Evolutionary conservation across 2,797 vertebrate genomes (phyloP).

Genomic region (Sternotherus odoratus): DNA sequence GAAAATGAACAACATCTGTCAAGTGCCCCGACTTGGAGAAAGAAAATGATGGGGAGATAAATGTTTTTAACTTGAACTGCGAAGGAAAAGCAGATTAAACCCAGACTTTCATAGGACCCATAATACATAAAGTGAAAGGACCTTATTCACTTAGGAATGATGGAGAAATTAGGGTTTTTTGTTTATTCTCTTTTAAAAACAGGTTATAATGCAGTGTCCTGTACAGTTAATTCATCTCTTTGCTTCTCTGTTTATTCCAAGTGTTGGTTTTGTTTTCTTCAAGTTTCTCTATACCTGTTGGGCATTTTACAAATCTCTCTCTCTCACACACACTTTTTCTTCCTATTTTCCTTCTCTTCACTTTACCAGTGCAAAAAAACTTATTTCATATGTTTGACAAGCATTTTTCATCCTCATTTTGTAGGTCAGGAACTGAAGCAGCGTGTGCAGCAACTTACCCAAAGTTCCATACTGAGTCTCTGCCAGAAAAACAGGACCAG

Average conservation of each 20-base stretch:
- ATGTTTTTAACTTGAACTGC: background rate
- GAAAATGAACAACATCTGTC: accelerated
- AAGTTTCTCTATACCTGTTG: background rate
- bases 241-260: background rate
- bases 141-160: no score
- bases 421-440: background rate
- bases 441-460: accelerated
- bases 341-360: background rate
- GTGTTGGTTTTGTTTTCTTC: background rate
- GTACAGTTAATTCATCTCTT: background rate
- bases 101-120: background rate
- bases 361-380: background rate
- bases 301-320: background rate
- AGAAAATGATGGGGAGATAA: accelerated
- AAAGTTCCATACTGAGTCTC: background rate
- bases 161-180: no score
- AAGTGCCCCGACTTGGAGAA: background rate
- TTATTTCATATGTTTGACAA: background rate
- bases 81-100: background rate
- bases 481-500: no score
- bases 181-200: no score
- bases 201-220: background rate
- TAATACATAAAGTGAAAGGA: no score
- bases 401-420: background rate
- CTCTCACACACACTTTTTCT: background rate